Evolutionary conservation across 2,113 vertebrate genomes (phyloP).

Genomic region (Sceloporus tristichus): DNA sequence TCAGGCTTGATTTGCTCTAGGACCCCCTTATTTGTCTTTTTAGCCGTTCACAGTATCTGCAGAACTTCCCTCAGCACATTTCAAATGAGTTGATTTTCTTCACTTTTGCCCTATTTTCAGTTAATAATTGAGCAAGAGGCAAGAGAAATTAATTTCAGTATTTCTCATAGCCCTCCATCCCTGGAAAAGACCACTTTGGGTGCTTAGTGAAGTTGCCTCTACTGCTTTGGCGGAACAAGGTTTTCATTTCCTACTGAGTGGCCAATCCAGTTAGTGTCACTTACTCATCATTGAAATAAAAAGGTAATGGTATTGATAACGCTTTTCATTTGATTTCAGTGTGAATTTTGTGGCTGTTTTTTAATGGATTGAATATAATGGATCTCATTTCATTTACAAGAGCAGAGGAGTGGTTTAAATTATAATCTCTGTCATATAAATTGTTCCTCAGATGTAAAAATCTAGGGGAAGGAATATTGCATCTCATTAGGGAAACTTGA

Average conservation of each 20-base stretch:
- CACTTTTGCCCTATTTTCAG: too few species aligned
- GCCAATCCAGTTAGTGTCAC: neutral
- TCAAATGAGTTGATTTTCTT: too few species aligned
- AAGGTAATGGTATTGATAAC: neutral
- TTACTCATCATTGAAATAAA: neutral
- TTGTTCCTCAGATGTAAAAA: conserved; percentile 2
- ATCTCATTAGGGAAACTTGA: conserved; percentile 13
- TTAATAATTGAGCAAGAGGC: neutral
- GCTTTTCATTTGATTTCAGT: conserved; percentile 3
- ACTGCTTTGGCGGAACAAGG: neutral
- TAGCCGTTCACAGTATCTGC: too few species aligned
- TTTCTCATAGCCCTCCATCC: neutral
- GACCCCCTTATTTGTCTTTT: too few species aligned
- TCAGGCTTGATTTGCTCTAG: too few species aligned
- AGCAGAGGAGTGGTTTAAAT: conserved; percentile 19
- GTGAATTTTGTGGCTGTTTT: neutral
- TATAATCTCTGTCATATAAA: conserved; percentile 5
- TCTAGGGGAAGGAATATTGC: conserved; percentile 18
- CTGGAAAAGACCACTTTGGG: neutral
- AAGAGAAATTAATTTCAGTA: neutral
- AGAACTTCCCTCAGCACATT: too few species aligned
- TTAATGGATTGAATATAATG: neutral
- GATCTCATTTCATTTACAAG: neutral
- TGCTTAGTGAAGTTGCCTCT: neutral
- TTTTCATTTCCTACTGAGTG: neutral